phyloP scores from a whole-genome alignment of 2,888 invertebrate genomes.

The Drosophila ochracea region DNA sequence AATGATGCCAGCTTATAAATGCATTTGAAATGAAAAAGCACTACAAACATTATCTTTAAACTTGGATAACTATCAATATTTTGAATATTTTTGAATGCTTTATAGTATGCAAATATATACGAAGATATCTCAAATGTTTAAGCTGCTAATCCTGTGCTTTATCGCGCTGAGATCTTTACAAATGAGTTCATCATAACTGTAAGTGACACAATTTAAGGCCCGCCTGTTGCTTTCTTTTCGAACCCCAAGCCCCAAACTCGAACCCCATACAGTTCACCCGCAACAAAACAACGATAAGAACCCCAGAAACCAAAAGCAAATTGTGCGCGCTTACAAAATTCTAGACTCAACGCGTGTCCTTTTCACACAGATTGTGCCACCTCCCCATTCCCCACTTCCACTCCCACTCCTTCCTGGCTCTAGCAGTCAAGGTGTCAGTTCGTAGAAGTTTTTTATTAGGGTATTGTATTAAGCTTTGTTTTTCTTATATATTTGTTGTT shows the following conservation, averaged over 20 bases:
- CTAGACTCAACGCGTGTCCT: slow-evolving; percentile 34
- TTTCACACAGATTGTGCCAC: slow-evolving; percentile 12
- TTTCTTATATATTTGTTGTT: slow-evolving; percentile 16
- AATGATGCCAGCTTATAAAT: neutral
- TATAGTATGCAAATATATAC: neutral
- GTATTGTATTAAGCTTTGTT: slow-evolving; percentile 31
- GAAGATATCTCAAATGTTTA: neutral
- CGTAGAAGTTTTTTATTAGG: slow-evolving; percentile 46
- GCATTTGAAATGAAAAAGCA: neutral
- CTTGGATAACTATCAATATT: neutral
- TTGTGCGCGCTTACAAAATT: slow-evolving; percentile 55
- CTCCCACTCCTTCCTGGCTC: neutral
- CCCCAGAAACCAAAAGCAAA: slow-evolving; percentile 48
- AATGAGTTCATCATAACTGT: slow-evolving; percentile 38
- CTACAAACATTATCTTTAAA: neutral
- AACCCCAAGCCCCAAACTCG: neutral
- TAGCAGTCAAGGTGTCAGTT: slow-evolving; percentile 52
- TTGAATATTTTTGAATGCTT: neutral
- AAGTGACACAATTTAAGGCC: slow-evolving; percentile 29
- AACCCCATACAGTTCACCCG: slow-evolving; percentile 11
- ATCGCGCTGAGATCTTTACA: neutral
- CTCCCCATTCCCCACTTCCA: neutral
- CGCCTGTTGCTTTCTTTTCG: slow-evolving; percentile 42
- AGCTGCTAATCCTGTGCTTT: neutral
- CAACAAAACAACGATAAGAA: slow-evolving; percentile 34